Conservation (phyloP, 1,140 invertebrate species). For the Cyphomyrmex costatus region DNA sequence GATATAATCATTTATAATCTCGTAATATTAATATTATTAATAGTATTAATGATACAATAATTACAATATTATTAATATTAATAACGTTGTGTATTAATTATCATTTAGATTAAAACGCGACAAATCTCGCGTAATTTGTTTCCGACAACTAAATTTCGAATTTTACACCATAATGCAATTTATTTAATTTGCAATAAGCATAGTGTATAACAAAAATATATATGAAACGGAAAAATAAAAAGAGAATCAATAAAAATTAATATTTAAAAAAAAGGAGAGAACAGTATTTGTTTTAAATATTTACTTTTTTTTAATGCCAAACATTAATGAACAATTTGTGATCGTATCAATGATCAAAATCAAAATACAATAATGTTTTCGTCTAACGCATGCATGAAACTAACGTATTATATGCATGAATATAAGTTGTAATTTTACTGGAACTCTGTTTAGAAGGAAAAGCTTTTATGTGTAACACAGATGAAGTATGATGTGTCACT, state of each 20-base stretch:
- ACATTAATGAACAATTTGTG: background rate
- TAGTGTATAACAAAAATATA: background rate
- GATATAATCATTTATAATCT: too few relatives aligned
- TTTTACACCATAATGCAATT: background rate
- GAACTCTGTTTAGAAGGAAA: constrained; percentile 18
- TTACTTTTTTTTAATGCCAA: too few relatives aligned
- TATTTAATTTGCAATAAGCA: background rate
- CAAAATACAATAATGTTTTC: background rate
- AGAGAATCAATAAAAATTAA: background rate
- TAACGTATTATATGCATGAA: constrained; percentile 22
- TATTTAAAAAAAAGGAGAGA: too few relatives aligned
- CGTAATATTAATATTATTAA: too few relatives aligned
- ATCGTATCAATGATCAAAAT: background rate
- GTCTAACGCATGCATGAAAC: background rate
- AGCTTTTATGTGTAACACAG: constrained; percentile 44
- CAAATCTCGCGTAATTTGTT: background rate
- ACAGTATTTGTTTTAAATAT: background rate
- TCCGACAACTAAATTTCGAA: background rate
- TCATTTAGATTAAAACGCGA: too few relatives aligned
- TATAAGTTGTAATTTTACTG: constrained; percentile 42
- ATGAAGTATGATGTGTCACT: constrained; percentile 45
- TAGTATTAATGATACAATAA: too few relatives aligned
- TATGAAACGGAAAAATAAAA: background rate
- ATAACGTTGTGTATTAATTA: too few relatives aligned
- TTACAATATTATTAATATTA: too few relatives aligned